phyloP scores from a whole-genome alignment of 1,140 invertebrate genomes.

The Amyelois transitella region DNA sequence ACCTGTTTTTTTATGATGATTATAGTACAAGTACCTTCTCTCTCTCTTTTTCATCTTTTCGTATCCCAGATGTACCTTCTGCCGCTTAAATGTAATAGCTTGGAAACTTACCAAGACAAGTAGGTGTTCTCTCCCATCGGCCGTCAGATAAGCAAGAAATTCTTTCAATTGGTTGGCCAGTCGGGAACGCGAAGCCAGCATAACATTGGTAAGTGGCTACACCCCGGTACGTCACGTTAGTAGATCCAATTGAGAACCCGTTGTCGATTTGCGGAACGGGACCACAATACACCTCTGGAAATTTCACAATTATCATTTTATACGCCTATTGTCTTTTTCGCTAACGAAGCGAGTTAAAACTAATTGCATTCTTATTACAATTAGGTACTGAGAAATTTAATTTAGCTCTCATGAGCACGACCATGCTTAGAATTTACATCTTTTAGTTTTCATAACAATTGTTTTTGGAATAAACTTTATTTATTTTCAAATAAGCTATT shows the following conservation, averaged over 20 bases:
- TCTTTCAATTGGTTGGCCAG: slow-evolving; percentile 89
- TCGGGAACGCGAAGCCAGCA: slow-evolving; percentile 95
- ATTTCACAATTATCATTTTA: slow-evolving; percentile 1
- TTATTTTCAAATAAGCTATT: too few relatives aligned
- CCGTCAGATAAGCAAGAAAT: slow-evolving; percentile 92
- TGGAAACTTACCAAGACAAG: slow-evolving; percentile 83
- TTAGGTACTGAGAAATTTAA: too few relatives aligned
- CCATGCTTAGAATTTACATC: too few relatives aligned
- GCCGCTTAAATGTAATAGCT: neutral
- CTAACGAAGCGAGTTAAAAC: slow-evolving; percentile 6
- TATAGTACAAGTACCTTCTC: too few relatives aligned
- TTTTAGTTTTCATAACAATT: too few relatives aligned
- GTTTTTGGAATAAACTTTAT: too few relatives aligned
- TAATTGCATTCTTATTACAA: neutral
- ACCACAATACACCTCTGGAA: slow-evolving; percentile 94
- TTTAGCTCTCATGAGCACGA: too few relatives aligned
- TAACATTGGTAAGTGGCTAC: slow-evolving; percentile 97
- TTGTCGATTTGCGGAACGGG: slow-evolving; percentile 98
- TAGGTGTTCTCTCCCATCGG: slow-evolving; percentile 92
- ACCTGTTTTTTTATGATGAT: too few relatives aligned
- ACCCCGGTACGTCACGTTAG: slow-evolving; percentile 95
- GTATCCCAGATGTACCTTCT: too few relatives aligned
- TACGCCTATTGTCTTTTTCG: neutral
- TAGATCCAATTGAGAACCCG: slow-evolving; percentile 95
- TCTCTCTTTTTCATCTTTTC: too few relatives aligned